Evolutionary conservation across 2,113 vertebrate genomes (phyloP).

Genomic region (Poecile atricapillus): DNA sequence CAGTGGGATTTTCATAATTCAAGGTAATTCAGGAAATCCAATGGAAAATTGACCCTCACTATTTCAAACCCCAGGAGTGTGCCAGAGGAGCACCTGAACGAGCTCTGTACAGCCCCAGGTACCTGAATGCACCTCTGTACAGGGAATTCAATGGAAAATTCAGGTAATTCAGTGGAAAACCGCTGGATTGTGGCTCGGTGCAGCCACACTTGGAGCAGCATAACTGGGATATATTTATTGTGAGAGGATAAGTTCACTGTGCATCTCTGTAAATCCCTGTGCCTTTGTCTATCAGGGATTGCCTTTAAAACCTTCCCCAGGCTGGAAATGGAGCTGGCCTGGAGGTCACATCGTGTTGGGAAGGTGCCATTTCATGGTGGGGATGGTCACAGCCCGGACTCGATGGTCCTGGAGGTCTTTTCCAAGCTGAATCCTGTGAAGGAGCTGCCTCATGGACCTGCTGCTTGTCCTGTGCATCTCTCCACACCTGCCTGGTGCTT

Average conservation of each 20-base stretch:
- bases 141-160: not conserved
- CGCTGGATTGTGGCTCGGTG: not conserved
- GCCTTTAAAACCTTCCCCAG: not conserved
- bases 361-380: not conserved
- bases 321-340: not conserved
- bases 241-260: not conserved
- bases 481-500: not conserved
- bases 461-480: accelerated
- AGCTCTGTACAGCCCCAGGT: not conserved
- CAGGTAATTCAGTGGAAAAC: not conserved
- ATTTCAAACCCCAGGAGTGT: not conserved
- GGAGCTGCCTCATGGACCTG: accelerated
- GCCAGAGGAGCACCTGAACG: not conserved
- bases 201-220: not conserved
- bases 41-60: not conserved
- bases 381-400: not conserved
- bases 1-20: not conserved
- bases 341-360: not conserved
- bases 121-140: not conserved
- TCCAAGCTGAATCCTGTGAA: not conserved
- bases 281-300: accelerated
- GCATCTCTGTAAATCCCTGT: not conserved
- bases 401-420: not conserved
- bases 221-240: accelerated
- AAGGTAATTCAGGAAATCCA: not conserved